These are phyloP conservation scores for Pocillopora meandrina DNA, from an alignment of 92 coral and sea anemone genomes.

Conservation along the genomic window DNA sequence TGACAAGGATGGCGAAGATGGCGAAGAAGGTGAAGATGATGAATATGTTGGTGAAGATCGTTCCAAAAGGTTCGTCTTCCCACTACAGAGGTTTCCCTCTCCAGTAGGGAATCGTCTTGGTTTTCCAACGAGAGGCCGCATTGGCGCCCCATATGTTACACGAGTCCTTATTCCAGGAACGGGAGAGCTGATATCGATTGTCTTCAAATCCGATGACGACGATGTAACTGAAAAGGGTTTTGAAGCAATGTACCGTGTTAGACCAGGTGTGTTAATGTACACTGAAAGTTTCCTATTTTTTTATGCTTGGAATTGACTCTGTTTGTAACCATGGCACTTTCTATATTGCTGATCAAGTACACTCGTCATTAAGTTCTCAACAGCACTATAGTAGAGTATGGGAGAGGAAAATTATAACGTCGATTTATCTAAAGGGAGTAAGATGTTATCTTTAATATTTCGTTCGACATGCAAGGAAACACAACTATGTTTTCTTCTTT, in stretches of 20 bases:
- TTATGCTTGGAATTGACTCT: background rate
- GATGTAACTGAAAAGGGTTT: conserved; percentile 57
- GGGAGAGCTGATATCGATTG: conserved; percentile 33
- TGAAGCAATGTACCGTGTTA: conserved; percentile 34
- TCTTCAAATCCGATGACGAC: conserved; percentile 55
- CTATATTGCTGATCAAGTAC: no score
- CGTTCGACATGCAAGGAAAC: no score
- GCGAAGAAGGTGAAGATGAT: conserved; percentile 7
- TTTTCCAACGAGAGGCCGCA: conserved; percentile 16
- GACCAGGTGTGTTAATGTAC: background rate
- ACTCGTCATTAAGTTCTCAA: no score
- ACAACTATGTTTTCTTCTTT: no score
- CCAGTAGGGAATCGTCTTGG: conserved; percentile 29
- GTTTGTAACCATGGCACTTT: no score
- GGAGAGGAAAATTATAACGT: no score
- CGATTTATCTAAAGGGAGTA: no score
- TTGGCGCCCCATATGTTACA: conserved; percentile 12
- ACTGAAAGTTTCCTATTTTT: background rate
- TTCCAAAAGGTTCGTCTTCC: conserved; percentile 17
- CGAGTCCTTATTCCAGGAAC: conserved; percentile 29
- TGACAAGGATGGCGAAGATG: background rate
- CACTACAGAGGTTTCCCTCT: conserved; percentile 12
- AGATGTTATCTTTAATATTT: no score
- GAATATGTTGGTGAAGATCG: background rate
- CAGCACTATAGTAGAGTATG: no score